phyloP scores from a whole-genome alignment of 2,113 vertebrate species.

The Nyctereutes procyonoides region DNA sequence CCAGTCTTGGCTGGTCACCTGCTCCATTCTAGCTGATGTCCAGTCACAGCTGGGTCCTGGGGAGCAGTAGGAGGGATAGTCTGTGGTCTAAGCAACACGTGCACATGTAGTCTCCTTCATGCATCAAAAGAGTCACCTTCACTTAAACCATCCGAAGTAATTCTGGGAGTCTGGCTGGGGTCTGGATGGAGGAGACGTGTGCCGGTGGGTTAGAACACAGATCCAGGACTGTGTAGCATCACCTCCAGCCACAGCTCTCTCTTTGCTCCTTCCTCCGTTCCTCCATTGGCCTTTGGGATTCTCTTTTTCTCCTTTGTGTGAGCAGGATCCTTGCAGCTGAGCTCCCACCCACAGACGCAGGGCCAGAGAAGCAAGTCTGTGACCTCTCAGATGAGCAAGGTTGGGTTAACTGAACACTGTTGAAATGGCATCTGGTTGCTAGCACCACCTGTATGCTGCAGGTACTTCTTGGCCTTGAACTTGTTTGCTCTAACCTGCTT shows the following conservation, averaged over 20 bases:
- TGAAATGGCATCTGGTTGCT: too few relatives aligned
- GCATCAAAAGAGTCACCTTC: not conserved
- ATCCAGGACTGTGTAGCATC: fast-evolving
- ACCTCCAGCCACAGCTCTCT: not conserved
- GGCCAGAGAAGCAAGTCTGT: not conserved
- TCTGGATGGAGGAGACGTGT: not conserved
- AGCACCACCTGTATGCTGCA: fast-evolving
- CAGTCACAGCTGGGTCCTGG: not conserved
- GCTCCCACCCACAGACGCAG: not conserved
- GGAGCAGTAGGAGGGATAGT: too few relatives aligned
- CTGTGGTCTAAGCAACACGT: not conserved
- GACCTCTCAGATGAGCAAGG: not conserved
- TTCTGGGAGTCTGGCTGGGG: not conserved
- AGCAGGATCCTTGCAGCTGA: not conserved
- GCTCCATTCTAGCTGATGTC: too few relatives aligned
- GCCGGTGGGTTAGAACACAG: not conserved
- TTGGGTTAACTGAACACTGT: not conserved
- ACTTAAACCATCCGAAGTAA: not conserved
- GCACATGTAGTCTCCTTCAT: not conserved
- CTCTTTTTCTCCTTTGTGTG: not conserved
- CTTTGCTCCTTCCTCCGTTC: not conserved
- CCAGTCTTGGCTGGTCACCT: not conserved
- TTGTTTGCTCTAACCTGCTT: not conserved
- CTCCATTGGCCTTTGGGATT: not conserved
- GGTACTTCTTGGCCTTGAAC: not conserved